phyloP scores from a whole-genome alignment of 2,888 invertebrate species.

The Drosophila pseudotakahashii region DNA sequence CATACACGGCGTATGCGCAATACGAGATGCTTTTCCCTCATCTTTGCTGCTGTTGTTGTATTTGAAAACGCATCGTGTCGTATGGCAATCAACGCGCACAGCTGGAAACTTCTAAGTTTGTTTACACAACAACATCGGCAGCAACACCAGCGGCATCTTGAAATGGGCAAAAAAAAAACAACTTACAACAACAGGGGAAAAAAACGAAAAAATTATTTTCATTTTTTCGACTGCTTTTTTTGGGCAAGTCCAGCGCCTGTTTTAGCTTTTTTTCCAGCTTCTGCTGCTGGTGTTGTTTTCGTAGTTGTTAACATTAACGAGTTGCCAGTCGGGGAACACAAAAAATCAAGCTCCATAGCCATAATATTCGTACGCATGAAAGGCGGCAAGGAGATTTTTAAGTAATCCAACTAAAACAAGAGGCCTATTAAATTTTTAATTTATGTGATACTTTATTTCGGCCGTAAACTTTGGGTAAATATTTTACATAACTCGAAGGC shows the following conservation, averaged over 20 bases:
- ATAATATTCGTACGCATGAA: conserved; percentile 28
- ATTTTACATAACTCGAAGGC: conserved; percentile 7
- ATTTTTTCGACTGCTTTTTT: conserved; percentile 26
- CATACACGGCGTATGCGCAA: conserved; percentile 61
- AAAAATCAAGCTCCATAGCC: conserved; percentile 16
- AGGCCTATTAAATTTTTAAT: conserved; percentile 28
- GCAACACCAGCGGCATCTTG: conserved; percentile 40
- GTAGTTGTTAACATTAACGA: conserved; percentile 46
- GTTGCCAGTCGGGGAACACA: conserved; percentile 27
- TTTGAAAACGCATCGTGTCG: conserved; percentile 78
- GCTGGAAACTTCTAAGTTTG: conserved; percentile 74
- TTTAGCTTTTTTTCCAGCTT: conserved; percentile 13
- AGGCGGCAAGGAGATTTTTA: conserved; percentile 30
- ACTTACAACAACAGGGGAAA: conserved; percentile 21
- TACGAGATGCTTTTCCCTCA: conserved; percentile 29
- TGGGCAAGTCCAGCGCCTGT: conserved; percentile 33
- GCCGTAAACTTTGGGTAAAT: conserved; percentile 2
- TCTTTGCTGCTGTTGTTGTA: conserved; percentile 38
- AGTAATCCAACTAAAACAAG: conserved; percentile 28
- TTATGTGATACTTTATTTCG: conserved; percentile 21
- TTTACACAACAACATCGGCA: conserved; percentile 46
- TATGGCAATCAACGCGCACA: conserved; percentile 76
- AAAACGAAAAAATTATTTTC: conserved; percentile 36
- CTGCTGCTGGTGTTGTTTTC: conserved; percentile 22
- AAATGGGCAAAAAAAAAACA: conserved; percentile 48